Conservation (phyloP, 2,888 invertebrate genomes). For the Eugnorisma glareosa region DNA sequence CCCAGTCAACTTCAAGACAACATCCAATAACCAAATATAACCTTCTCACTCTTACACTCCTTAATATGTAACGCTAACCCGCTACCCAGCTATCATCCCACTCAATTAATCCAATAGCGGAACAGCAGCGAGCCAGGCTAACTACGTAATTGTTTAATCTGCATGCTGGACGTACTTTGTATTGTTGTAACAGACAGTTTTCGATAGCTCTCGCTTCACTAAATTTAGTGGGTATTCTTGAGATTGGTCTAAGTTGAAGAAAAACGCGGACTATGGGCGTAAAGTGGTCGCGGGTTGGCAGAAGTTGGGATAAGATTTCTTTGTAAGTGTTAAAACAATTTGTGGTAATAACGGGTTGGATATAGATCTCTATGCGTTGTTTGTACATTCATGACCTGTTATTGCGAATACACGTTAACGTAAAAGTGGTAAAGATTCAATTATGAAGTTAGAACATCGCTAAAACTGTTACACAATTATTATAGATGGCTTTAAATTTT, state of each 20-base stretch:
- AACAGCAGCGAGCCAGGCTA: conserved; percentile 51
- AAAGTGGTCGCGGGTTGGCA: not conserved
- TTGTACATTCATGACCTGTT: not conserved
- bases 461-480: not conserved
- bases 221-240: conserved; percentile 64
- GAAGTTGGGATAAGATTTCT: not conserved
- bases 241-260: conserved; percentile 41
- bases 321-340: not conserved
- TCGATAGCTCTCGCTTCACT: conserved; percentile 71
- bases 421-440: not conserved
- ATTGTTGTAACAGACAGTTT: conserved; percentile 72
- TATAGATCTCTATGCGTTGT: not conserved
- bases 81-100: conserved; percentile 44
- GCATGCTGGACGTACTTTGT: conserved; percentile 62
- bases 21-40: not conserved
- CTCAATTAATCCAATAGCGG: conserved; percentile 65
- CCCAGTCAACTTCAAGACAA: not conserved
- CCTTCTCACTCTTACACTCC: conserved; percentile 1
- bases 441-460: not conserved
- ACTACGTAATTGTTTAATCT: conserved; percentile 71
- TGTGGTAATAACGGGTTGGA: not conserved
- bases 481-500: not conserved
- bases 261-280: not conserved
- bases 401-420: not conserved
- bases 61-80: conserved; percentile 3